Conservation (phyloP, 2,888 invertebrate species). For the Boloria euphrosyne region DNA sequence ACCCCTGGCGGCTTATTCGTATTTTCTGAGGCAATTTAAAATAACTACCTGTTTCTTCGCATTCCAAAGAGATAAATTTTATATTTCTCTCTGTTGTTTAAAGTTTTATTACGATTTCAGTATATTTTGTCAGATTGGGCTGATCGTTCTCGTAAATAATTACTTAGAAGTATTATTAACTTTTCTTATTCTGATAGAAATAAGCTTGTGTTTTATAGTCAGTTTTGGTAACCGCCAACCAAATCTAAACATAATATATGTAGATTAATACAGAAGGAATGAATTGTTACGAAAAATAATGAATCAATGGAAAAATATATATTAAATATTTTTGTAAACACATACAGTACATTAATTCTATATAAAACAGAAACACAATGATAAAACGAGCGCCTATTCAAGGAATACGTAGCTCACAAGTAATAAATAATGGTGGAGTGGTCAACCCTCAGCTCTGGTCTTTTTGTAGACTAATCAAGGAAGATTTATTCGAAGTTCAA, state of each 20-base stretch:
- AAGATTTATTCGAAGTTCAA: constrained; percentile 22
- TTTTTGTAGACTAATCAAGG: constrained; percentile 28
- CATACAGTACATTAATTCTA: too few species aligned
- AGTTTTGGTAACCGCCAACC: too few species aligned
- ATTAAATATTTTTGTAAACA: too few species aligned
- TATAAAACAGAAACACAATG: too few species aligned
- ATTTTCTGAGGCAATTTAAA: constrained; percentile 40
- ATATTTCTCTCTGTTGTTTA: constrained; percentile 14
- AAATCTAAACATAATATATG: too few species aligned
- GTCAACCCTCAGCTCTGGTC: constrained; percentile 30
- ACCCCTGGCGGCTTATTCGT: constrained; percentile 38
- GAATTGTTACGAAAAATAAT: too few species aligned
- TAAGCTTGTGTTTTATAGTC: too few species aligned
- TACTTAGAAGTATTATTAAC: too few species aligned
- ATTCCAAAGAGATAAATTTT: constrained; percentile 31
- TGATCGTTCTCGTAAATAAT: background rate
- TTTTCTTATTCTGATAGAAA: too few species aligned
- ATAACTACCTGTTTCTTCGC: constrained; percentile 39
- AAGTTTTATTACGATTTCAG: constrained; percentile 11
- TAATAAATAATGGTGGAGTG: constrained; percentile 29
- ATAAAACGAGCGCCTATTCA: background rate
- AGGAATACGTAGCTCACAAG: constrained; percentile 20
- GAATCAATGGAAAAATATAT: too few species aligned
- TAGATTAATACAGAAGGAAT: too few species aligned
- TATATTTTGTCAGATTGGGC: background rate